Evolutionary conservation across 2,113 vertebrate species (phyloP), one percentile per base, ranked within the genome.

Genomic region (Oreochromis spilurus): DNA sequence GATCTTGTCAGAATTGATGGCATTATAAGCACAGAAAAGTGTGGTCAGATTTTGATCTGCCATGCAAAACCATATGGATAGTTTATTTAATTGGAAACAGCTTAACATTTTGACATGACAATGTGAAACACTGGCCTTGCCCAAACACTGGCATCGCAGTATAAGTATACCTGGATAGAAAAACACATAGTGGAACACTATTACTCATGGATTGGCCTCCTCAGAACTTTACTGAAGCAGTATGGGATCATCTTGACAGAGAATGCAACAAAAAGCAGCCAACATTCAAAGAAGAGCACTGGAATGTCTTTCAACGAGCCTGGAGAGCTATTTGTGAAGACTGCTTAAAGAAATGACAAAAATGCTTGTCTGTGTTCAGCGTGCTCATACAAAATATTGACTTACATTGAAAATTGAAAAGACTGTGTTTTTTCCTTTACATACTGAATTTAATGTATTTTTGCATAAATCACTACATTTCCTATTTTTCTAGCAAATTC

Each of bases 301-400:
- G 31, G 31, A 65, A 36, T 11, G 6, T 65, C 31, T 36, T 65
- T 36, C 60, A 1, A 34, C 0, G 10, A 65, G 17, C 17, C 16
- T 12, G 60, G 17, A n/a, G 17, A n/a, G 31, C 31, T n/a, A 65
- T 36, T 0, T 1, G 31, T 5, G 17, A 65, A 3, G 60, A 0
- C 9, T 36, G 31, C 31, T 36, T 57, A 57, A 57, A 57, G 24
- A 57, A 57, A 57, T 57, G 13, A 57, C 55, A 57, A 26, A 57
- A 13, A 57, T 3, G 7, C 2, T 1, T 57, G 24, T 29, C 24
- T 57, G 24, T 26, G 12, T 57, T 57, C 54, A 57, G 54, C 9
- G n/a, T 54, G 53, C n/a, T 54, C n/a, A 54, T 24, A 6, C 53
- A 6, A 60, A 60, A 60, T 60, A 34, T 16, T 19, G 29, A 62